Evolutionary conservation across 2,797 vertebrate genomes (phyloP), one percentile per base, ranked within the genome.

Genomic region (Geranospiza caerulescens): DNA sequence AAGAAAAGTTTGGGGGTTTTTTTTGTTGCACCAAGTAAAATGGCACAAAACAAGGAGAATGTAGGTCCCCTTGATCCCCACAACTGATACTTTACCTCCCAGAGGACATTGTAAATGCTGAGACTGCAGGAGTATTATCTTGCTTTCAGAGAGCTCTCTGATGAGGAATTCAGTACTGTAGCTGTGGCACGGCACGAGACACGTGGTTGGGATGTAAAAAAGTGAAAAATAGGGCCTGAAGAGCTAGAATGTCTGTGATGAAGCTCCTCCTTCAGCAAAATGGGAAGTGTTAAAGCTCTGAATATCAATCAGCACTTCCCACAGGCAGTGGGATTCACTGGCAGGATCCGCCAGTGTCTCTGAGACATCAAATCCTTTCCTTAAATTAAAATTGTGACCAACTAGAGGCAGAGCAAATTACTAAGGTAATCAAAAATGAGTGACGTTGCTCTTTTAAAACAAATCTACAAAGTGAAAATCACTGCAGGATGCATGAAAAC

Each of bases 271-370:
- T 95, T 91, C 92, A 91, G 89, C 82, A 93, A 96, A 97, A 97
- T n/a, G 72, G 91, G 84, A 96, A 91, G 96, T 96, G 94, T 96
- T 97, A 95, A 95, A 96, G 94, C 92, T 93, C 82, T 94, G 95
- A 96, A 96, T 96, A 97, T 96, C 96, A 96, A 91, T 94, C 94
- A 93, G 94, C 87, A 87, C 96, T 96, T 97, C 96, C 96, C 91
- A 97, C 96, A 91, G 89, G 91, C 96, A 90, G 94, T 95, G 84
- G 96, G 91, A 96, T 95, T 96, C 95, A 88, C 79, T 95, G 87
- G 68, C 75, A 96, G 92, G 91, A 90, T 92, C 89, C 8, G 11
- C 79, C 82, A 88, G 79, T 87, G 94, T 95, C 87, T 89, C 94
- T 78, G 89, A 96, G 75, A 97, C 87, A 75, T 50, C 2, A 13